phyloP scores from a whole-genome alignment of 1,140 invertebrate species.

The Drosophila rufa region DNA sequence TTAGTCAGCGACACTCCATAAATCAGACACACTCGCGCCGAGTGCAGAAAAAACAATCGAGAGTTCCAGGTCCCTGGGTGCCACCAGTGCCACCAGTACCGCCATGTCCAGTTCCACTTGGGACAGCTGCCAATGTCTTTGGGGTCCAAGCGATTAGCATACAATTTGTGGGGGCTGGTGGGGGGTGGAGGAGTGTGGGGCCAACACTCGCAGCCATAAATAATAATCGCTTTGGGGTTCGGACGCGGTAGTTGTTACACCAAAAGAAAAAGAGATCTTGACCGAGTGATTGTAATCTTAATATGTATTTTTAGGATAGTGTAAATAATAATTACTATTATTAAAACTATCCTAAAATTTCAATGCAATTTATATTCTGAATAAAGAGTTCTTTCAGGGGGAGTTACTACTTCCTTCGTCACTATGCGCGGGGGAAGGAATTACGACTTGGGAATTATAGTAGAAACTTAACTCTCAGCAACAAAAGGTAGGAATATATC shows the following conservation, averaged over 20 bases:
- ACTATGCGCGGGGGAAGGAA: too few relatives aligned
- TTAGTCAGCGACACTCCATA: constrained; percentile 81
- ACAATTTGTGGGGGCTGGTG: constrained; percentile 52
- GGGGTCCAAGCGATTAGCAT: constrained; percentile 57
- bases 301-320: too few relatives aligned
- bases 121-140: constrained; percentile 59
- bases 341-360: too few relatives aligned
- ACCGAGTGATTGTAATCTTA: background rate
- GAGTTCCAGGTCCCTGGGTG: constrained; percentile 19
- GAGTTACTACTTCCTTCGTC: too few relatives aligned
- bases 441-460: too few relatives aligned
- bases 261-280: background rate
- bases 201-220: constrained; percentile 68
- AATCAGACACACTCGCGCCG: constrained; percentile 68
- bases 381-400: too few relatives aligned
- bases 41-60: constrained; percentile 32
- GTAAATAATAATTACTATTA: too few relatives aligned
- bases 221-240: constrained; percentile 57
- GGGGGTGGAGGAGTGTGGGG: constrained; percentile 20
- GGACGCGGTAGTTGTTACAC: constrained; percentile 12
- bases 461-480: too few relatives aligned
- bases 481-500: too few relatives aligned
- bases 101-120: constrained; percentile 32
- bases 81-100: constrained; percentile 4
- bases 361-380: too few relatives aligned